These are phyloP conservation scores for Drosophila rubida DNA, from an alignment of 2,888 invertebrate genomes.

Conservation along the genomic window DNA sequence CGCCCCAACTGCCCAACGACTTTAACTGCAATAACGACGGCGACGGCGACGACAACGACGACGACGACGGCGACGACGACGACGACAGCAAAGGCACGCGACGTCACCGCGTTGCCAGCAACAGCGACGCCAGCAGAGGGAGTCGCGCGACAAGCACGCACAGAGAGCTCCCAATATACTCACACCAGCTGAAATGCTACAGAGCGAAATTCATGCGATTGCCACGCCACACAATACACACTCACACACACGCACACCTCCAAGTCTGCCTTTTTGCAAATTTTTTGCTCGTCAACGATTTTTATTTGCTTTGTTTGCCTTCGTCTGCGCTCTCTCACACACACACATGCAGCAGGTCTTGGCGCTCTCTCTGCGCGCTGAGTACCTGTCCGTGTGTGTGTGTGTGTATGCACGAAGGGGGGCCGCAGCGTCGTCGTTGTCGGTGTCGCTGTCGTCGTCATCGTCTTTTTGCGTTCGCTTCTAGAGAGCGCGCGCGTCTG, in stretches of 20 bases:
- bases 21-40: constrained; percentile 24
- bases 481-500: constrained; percentile 69
- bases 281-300: constrained; percentile 53
- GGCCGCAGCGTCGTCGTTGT: constrained; percentile 20
- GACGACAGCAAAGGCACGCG: constrained; percentile 66
- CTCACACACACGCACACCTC: constrained; percentile 38
- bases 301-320: constrained; percentile 67
- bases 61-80: neutral
- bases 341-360: constrained; percentile 33
- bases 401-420: constrained; percentile 3
- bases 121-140: constrained; percentile 58
- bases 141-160: constrained; percentile 75
- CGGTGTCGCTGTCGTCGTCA: constrained; percentile 25
- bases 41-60: neutral
- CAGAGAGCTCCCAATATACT: constrained; percentile 31
- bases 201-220: constrained; percentile 15
- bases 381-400: constrained; percentile 22
- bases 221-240: constrained; percentile 41
- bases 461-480: constrained; percentile 65
- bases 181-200: constrained; percentile 21
- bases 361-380: constrained; percentile 34
- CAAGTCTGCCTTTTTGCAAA: constrained; percentile 67
- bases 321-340: constrained; percentile 48
- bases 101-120: constrained; percentile 33
- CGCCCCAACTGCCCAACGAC: constrained; percentile 50